These are phyloP conservation scores for Trichonephila clavipes DNA, from an alignment of 1,140 invertebrate genomes.

Conservation along the genomic window DNA sequence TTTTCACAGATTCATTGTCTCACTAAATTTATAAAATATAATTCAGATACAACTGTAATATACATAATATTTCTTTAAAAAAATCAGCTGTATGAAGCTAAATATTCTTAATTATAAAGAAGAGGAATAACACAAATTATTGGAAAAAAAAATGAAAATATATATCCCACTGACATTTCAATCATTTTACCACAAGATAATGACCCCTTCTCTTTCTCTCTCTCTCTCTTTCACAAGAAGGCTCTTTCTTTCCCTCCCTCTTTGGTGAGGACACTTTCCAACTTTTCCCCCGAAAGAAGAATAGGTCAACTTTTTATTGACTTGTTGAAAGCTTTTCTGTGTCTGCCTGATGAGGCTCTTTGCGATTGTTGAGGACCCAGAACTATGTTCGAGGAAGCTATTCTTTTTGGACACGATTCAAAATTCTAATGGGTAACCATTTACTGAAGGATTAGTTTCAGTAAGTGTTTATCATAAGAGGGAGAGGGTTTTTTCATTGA, in stretches of 20 bases:
- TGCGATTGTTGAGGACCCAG: not conserved
- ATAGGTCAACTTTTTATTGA: conserved; percentile 58
- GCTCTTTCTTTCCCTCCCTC: not conserved
- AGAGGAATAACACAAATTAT: too few relatives aligned
- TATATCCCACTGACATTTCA: not conserved
- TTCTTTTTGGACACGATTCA: not conserved
- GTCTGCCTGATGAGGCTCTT: conserved; percentile 27
- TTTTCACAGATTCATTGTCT: too few relatives aligned
- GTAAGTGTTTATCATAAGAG: not conserved
- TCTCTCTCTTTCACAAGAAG: not conserved
- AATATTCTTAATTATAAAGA: too few relatives aligned
- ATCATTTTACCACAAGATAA: not conserved
- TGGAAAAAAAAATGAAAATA: too few relatives aligned
- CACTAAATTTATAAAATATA: too few relatives aligned
- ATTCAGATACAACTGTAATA: too few relatives aligned
- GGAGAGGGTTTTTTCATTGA: not conserved
- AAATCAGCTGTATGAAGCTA: too few relatives aligned
- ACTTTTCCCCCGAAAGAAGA: not conserved
- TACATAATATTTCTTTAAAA: too few relatives aligned
- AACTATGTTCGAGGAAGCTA: not conserved
- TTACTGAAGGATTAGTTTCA: not conserved
- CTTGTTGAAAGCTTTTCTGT: conserved; percentile 58
- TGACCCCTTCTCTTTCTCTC: not conserved
- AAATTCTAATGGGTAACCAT: not conserved
- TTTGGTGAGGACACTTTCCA: not conserved